These are phyloP conservation scores for Lacanobia wlatinum DNA, from an alignment of 2,888 invertebrate species.

Conservation along the genomic window DNA sequence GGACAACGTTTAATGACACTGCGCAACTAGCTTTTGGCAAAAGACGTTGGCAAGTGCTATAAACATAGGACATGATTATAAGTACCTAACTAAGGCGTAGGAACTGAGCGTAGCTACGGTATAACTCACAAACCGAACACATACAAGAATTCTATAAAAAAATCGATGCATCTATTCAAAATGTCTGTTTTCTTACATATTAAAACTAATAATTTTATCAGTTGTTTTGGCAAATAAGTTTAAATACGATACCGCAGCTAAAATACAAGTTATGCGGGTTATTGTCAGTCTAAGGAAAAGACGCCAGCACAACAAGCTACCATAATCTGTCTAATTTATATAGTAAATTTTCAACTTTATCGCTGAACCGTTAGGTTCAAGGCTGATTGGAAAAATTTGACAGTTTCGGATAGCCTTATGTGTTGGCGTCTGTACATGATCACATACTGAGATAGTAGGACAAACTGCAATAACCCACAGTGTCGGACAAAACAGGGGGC, in stretches of 20 bases:
- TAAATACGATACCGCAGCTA: conserved; percentile 48
- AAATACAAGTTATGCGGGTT: conserved; percentile 22
- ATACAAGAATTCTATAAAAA: conserved; percentile 16
- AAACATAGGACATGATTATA: conserved; percentile 46
- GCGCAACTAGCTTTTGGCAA: conserved; percentile 31
- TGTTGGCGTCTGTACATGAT: not conserved
- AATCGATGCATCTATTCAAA: conserved; percentile 1
- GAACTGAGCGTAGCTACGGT: conserved; percentile 61
- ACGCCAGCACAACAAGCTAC: too few relatives aligned
- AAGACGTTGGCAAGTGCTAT: conserved; percentile 21
- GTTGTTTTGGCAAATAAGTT: conserved; percentile 16
- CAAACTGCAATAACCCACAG: conserved; percentile 31
- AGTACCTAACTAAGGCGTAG: conserved; percentile 52
- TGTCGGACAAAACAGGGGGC: conserved; percentile 42
- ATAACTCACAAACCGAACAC: conserved; percentile 33
- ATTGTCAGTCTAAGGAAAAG: conserved; percentile 19
- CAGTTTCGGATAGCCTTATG: too few relatives aligned
- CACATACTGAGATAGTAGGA: conserved; percentile 1
- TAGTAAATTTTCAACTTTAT: too few relatives aligned
- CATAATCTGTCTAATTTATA: too few relatives aligned
- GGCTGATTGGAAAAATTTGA: too few relatives aligned
- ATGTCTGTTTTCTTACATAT: conserved; percentile 3
- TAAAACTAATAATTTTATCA: conserved; percentile 35
- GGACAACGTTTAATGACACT: conserved; percentile 38
- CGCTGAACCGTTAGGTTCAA: too few relatives aligned